Base-by-base conservation (phyloP, 2,797 vertebrate species). In the Alosa sapidissima region DNA sequence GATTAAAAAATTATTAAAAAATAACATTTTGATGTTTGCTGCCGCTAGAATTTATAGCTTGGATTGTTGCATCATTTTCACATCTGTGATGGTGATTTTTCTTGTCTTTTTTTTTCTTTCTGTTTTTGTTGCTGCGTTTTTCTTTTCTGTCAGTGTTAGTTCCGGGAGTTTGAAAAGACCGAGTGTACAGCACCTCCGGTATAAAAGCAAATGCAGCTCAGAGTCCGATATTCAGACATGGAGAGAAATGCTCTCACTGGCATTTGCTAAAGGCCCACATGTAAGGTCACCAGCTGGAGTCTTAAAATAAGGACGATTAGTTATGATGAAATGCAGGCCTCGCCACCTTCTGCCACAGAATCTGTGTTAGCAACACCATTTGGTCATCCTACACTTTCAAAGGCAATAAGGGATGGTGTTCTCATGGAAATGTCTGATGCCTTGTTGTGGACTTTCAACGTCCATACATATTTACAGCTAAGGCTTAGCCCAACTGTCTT, bases 401-500 rank as follows among this genome's bases (percentile, higher is more conserved):
- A 47, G 41, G 72, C 41, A 45, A 47, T 19, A 10, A 78, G 72
- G 7, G 36, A 78, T 47, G 41, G 41, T 16, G 1, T 19, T 47
- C 14, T 7, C 45, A 16, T 78, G 72, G 16, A 47, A 45, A 47
- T 78, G 41, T 19, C 33, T 45, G 72, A 78, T 9, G 55, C 55
- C 55, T 0, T 41, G 41, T 6, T 3, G 16, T 60, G 55, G 55
- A 60, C 55, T n/a, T 75, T 86, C 88, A 90, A 90, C 88, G 87
- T 88, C 86, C 86, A 47, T 87, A 90, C 85, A 91, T 93, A 91
- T 91, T 91, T 91, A 89, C 89, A 90, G 88, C 87, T 90, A 85
- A 16, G 47, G 88, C 85, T 90, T 92, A 92, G 89, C 88, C 90
- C 62, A 83, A 2, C 60, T 75, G 82, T 88, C 84, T 91, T 90